Evolutionary conservation across 1,140 invertebrate species (phyloP), one percentile per base, ranked within the genome.

Genomic region (Caenorhabditis tropicalis): DNA sequence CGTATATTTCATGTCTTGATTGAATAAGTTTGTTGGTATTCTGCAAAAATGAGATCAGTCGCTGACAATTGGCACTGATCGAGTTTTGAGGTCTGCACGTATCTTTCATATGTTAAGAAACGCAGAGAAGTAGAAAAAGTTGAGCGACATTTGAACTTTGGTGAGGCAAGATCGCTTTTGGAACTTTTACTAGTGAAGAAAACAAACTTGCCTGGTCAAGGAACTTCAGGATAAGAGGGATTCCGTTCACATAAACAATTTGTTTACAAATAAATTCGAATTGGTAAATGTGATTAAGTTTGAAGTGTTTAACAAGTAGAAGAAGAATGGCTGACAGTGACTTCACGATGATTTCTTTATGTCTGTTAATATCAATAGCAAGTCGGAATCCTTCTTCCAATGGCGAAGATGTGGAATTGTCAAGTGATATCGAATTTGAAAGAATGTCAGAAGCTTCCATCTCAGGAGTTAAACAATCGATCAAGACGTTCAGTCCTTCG

Each of bases 221-320:
- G 93, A 99, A 99, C 91, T 99, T 99, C 16, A 99, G 93, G 29
- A 99, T 95, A 27, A 99, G 92, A 7, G 98, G 98, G 91, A 99
- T 98, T 91, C 98, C 99, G 92, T 99, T 99, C 82, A 98, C 97
- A 46, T 74, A 81, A 3, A 81, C 80, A 12, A 85, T 65, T 15
- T 99, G 97, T 92, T 99, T 97, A 2, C 96, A 96, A 94, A 99
- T 97, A 91, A 98, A 99, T 92, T 99, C 98, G 93, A 99, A 99
- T 92, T 93, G 93, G 92, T 99, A 99, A 16, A 99, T 94, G 92
- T 99, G 98, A 93, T 98, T 99, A n/a, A 99, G 93, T 93, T 99
- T 99, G 87, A 99, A 97, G 92, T 99, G 97, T 92, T 99, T 99
- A 58, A 99, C 92, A 48, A 99, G 93, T 12, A 99, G 92, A 70